Base-by-base conservation (phyloP, 2,888 invertebrate species). In the Epistrophe eligans region DNA sequence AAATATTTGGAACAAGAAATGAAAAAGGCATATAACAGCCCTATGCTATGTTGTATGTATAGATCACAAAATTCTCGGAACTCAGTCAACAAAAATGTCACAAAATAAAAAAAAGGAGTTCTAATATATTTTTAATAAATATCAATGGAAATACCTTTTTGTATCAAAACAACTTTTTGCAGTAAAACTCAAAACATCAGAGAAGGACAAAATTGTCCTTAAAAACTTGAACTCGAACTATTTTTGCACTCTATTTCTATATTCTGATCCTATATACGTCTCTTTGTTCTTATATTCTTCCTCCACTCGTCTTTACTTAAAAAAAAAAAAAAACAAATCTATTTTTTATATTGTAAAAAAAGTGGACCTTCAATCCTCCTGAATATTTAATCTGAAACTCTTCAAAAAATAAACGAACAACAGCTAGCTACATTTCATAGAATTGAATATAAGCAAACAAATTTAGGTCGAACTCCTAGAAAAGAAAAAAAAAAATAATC, bases 171-270 rank as follows among this genome's bases (percentile, higher is more conserved):
- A 52, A 55, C 77, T 50, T 62, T 19, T 19, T 77, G 17, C 5
- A 64, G 43, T 19, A 13, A 19, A 67, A n/a, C 66, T 13, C 66
- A 52, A 52, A 70, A 40, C 5, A 35, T 6, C 4, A 28, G 17
- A 64, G 40, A 45, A 50, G 52, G 35, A 84, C 64, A 67, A 76
- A 67, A 76, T 58, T 77, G 80, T 80, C 72, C 80, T 60, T 73
- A 62, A 77, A 77, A 84, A 84, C 84, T 84, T 84, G 84, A 84
- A 84, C 84, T 84, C 76, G 77, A 77, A 80, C 72, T 80, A 81
- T 81, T 84, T 77, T 72, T 77, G 52, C 80, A 77, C 80, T 77
- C 67, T 72, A 77, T 77, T 67, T 77, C 43, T 66, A 72, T 66
- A 72, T 77, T 80, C 52, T 58, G 32, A 43, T 67, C 45, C 60